Percentiles rank a stretch among this genome's conserved stretches.
These are phyloP conservation scores for Branchipolynoe longqiensis DNA, from an alignment of 2,888 invertebrate species.

Conservation along the genomic window DNA sequence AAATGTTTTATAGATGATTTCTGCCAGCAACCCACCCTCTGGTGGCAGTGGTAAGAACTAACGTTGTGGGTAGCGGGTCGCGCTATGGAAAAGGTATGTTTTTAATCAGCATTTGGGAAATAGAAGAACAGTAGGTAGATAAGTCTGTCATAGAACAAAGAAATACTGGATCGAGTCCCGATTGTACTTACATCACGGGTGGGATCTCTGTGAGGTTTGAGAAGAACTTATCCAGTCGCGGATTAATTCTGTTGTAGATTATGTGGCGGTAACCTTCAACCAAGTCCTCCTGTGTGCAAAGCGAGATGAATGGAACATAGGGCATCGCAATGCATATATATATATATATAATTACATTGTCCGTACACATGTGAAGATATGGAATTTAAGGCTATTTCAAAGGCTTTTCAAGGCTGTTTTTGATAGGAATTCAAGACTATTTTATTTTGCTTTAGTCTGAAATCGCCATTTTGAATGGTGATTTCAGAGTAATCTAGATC, in stretches of 20 bases:
- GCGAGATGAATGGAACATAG: neutral
- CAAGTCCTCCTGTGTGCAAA: slow-evolving; percentile 74
- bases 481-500: too few relatives aligned
- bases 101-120: neutral
- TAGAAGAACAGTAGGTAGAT: neutral
- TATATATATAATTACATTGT: neutral
- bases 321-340: neutral
- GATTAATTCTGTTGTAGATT: slow-evolving; percentile 74
- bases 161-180: neutral
- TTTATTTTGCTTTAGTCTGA: too few relatives aligned
- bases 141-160: neutral
- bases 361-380: too few relatives aligned
- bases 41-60: too few relatives aligned
- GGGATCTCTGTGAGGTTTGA: slow-evolving; percentile 73
- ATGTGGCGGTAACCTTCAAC: slow-evolving; percentile 75
- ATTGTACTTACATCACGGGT: slow-evolving; percentile 71
- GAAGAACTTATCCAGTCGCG: slow-evolving; percentile 75
- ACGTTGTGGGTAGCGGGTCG: too few relatives aligned
- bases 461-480: neutral
- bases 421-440: too few relatives aligned
- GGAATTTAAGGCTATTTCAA: too few relatives aligned
- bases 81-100: neutral
- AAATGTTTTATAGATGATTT: too few relatives aligned
- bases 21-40: too few relatives aligned
- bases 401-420: too few relatives aligned